Percentiles rank a stretch among this genome's conserved stretches.
These are phyloP conservation scores for Aptenodytes patagonicus DNA, from an alignment of 2,113 vertebrate genomes.

Conservation along the genomic window DNA sequence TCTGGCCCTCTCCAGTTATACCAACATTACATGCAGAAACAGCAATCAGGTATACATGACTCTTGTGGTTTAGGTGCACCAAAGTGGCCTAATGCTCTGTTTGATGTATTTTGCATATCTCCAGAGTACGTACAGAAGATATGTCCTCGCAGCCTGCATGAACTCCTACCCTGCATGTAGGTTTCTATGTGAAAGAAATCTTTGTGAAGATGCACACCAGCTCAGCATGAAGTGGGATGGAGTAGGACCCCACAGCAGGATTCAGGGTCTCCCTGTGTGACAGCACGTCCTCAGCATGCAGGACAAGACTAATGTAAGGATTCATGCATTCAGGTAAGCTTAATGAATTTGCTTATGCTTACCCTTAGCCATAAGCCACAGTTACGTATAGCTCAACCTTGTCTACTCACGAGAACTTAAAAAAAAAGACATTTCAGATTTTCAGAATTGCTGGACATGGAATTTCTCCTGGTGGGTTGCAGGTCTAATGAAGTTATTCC, in stretches of 20 bases:
- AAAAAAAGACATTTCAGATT: not conserved
- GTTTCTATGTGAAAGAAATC: not conserved
- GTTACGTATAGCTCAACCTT: not conserved
- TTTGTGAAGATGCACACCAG: not conserved
- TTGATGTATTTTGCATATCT: not conserved
- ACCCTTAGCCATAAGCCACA: not conserved
- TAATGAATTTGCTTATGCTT: not conserved
- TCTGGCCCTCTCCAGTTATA: not conserved
- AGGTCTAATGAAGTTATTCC: not conserved
- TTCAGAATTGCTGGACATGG: not conserved
- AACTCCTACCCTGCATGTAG: not conserved
- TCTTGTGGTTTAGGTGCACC: not conserved
- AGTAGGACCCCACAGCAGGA: not conserved
- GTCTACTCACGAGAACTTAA: rapidly evolving
- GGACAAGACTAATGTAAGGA: not conserved
- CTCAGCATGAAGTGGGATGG: not conserved
- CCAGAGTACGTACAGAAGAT: not conserved
- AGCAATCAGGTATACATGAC: not conserved
- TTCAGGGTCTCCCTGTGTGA: not conserved
- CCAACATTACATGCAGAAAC: not conserved
- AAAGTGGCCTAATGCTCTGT: not conserved
- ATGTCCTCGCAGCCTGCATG: rapidly evolving
- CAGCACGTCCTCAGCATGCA: not conserved
- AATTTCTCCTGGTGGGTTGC: not conserved
- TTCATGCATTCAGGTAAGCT: not conserved